phyloP scores from a whole-genome alignment of 2,113 vertebrate species.

The Tricholaema leucomelas region DNA sequence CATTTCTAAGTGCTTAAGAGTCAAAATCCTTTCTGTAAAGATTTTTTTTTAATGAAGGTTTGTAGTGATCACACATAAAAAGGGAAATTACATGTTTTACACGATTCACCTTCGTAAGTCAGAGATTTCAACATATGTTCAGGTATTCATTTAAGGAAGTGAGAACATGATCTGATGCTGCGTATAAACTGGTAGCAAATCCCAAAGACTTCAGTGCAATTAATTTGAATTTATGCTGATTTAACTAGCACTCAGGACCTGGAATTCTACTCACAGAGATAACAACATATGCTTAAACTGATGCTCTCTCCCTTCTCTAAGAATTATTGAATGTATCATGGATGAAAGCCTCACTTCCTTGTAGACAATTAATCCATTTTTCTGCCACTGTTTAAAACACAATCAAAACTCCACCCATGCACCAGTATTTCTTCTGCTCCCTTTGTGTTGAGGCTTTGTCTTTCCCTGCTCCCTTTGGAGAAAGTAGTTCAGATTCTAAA shows the following conservation, averaged over 20 bases:
- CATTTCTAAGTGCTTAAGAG: slow-evolving; percentile 8
- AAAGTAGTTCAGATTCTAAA: not conserved
- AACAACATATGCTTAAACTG: not conserved
- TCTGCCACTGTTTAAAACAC: not conserved
- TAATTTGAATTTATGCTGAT: not conserved
- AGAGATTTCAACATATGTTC: slow-evolving; percentile 35
- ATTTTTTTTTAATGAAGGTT: slow-evolving; percentile 34
- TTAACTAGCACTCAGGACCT: not conserved
- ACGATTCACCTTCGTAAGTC: slow-evolving; percentile 10
- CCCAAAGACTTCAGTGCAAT: not conserved
- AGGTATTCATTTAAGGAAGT: not conserved
- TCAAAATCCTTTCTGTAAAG: slow-evolving; percentile 5
- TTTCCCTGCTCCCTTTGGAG: not conserved
- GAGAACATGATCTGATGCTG: not conserved
- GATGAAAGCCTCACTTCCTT: not conserved
- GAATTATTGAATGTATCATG: not conserved
- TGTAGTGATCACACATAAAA: slow-evolving; percentile 15
- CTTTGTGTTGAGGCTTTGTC: not conserved
- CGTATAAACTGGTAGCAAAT: not conserved
- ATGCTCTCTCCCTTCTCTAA: not conserved
- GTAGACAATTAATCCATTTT: not conserved
- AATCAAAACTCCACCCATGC: not conserved
- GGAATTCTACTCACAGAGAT: not conserved
- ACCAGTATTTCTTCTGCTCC: not conserved
- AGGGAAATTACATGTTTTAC: not conserved